These are phyloP conservation scores for Dermochelys coriacea DNA, from an alignment of 2,797 vertebrate species.

Conservation along the genomic window DNA sequence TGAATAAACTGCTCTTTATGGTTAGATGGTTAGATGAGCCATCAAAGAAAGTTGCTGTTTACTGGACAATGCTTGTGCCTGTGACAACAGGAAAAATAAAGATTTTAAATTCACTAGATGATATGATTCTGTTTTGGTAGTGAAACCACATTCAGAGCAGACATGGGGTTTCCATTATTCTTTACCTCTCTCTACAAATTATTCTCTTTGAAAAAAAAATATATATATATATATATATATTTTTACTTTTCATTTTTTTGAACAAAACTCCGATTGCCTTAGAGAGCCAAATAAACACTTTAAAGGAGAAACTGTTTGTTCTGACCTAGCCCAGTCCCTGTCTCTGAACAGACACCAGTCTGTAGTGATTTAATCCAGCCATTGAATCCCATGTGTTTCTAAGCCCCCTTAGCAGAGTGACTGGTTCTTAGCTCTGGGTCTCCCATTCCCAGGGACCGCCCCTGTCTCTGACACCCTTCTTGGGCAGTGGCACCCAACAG, in stretches of 20 bases:
- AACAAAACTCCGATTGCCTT: background rate
- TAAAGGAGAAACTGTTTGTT: background rate
- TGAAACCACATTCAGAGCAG: background rate
- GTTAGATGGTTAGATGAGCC: constrained; percentile 7
- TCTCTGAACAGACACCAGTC: background rate
- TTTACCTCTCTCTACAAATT: background rate
- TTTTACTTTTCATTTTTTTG: background rate
- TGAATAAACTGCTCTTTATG: constrained; percentile 10
- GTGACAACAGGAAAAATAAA: constrained; percentile 39
- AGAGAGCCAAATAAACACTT: background rate
- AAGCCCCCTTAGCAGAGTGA: background rate
- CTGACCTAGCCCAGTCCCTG: background rate
- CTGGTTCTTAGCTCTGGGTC: too few species aligned
- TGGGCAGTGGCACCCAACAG: background rate
- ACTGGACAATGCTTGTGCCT: background rate
- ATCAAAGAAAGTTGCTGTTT: constrained; percentile 36
- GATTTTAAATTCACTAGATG: background rate
- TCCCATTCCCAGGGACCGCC: too few species aligned
- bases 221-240: background rate
- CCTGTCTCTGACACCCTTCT: accelerated
- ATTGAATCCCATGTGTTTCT: background rate
- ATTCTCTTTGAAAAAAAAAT: background rate
- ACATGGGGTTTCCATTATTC: background rate
- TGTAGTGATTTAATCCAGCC: background rate
- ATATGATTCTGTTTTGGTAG: background rate